Conservation (phyloP, 92 coral and sea anemone species). For the Epizoanthus rinbou region DNA sequence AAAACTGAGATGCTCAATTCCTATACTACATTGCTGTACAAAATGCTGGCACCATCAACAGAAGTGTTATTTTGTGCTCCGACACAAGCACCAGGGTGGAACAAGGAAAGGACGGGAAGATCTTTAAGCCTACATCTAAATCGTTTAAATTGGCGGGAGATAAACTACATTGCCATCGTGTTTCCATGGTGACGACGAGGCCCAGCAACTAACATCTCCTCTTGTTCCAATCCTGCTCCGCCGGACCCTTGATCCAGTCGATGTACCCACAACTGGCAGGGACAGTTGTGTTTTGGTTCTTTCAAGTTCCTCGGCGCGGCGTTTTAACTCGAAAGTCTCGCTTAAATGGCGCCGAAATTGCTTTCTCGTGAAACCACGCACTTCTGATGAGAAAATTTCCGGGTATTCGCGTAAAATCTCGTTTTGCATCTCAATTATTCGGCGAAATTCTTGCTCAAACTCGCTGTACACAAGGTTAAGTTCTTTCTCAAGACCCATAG, state of each 20-base stretch:
- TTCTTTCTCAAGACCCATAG: conserved; percentile 64
- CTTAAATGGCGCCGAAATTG: conserved; percentile 61
- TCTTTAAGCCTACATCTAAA: too few relatives aligned
- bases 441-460: conserved; percentile 82
- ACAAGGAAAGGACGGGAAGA: too few relatives aligned
- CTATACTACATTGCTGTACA: too few relatives aligned
- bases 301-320: conserved; percentile 63
- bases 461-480: conserved; percentile 55
- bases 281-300: conserved; percentile 67
- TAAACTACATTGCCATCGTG: conserved; percentile 71
- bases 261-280: conserved; percentile 51
- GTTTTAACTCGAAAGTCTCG: conserved; percentile 57
- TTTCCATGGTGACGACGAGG: conserved; percentile 61
- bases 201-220: background rate
- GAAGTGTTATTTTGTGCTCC: too few relatives aligned
- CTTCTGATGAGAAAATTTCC: background rate
- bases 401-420: conserved; percentile 55
- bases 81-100: too few relatives aligned
- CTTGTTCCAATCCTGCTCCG: conserved; percentile 13
- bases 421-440: conserved; percentile 73
- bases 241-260: background rate
- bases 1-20: too few relatives aligned
- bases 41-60: too few relatives aligned
- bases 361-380: conserved; percentile 58
- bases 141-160: conserved; percentile 69